Base-by-base conservation (phyloP, 2,797 vertebrate genomes). In the Triplophysa bombifrons region DNA sequence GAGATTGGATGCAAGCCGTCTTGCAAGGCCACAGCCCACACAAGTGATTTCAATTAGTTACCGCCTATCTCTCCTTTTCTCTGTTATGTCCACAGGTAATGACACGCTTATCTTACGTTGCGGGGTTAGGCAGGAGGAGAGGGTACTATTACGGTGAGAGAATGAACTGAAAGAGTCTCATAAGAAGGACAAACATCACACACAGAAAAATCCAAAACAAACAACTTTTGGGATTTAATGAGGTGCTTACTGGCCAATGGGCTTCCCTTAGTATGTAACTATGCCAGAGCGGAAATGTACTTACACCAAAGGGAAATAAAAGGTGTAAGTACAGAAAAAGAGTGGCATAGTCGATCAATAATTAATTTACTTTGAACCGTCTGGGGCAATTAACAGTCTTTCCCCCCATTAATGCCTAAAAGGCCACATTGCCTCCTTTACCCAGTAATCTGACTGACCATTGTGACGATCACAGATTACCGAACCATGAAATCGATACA, bases 301-400 rank as follows among this genome's bases (percentile, higher is more conserved):
- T 85, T 83, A 87, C 89, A 90, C 84, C 46, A 76, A 87, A 83
- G 81, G 73, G 88, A 92, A 90, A 92, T 93, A 92, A 92, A 93
- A 89, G 91, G 89, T 92, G 89, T 91, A 92, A 92, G 92, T 93
- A 94, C 92, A 93, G 91, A 91, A 91, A 88, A 88, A 86, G 86
- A 90, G 91, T 90, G 82, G 82, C 83, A 88, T 91, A 90, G 84
- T 84, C 89, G 87, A 95, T 95, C 94, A 93, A 95, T 95, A 95
- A 93, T 93, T 95, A 88, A 94, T 95, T 94, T 94, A 92, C 93
- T 92, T 92, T 91, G 89, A 91, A 88, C 92, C 92, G 92, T 94
- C 92, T 91, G 89, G 89, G 90, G 90, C 92, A 94, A 95, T 95
- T 95, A 95, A 90, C 91, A 87, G 83, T 86, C 87, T 89, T 91